A percentile compares a stretch with the other conserved stretches of the same genome.
These are phyloP conservation scores for Melinopterus prodromus DNA, from an alignment of 2,888 invertebrate genomes.

Conservation along the genomic window DNA sequence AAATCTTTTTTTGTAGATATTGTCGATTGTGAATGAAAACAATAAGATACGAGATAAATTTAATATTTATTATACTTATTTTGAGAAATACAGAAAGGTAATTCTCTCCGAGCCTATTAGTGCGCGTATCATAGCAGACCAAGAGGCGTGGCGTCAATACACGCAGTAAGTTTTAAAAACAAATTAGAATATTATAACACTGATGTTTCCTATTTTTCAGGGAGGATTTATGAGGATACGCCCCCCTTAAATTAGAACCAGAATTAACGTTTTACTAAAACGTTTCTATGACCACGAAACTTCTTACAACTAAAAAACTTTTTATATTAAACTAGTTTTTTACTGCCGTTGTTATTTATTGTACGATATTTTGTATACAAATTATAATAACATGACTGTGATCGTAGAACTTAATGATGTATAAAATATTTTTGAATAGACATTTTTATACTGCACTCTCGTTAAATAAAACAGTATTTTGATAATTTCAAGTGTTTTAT, in stretches of 20 bases:
- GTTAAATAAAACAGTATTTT: neutral
- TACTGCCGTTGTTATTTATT: neutral
- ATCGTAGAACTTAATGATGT: neutral
- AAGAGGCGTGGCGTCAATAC: constrained; percentile 26
- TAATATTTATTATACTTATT: constrained; percentile 29
- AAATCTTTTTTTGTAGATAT: constrained; percentile 13
- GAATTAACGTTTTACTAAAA: neutral
- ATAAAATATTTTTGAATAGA: neutral
- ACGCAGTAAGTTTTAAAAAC: constrained; percentile 14
- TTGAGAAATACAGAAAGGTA: constrained; percentile 19
- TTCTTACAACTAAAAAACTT: no score
- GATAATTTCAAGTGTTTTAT: neutral
- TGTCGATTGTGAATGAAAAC: constrained; percentile 24
- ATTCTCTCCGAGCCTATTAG: constrained; percentile 19
- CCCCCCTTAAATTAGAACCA: neutral
- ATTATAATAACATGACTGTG: neutral
- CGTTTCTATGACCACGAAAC: neutral
- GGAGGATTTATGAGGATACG: neutral
- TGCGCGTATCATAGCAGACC: constrained; percentile 13
- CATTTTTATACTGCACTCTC: neutral
- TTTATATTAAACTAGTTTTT: neutral
- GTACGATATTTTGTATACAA: neutral
- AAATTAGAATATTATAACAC: neutral
- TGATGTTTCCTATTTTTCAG: neutral
- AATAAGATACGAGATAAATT: constrained; percentile 21